Evolutionary conservation across 2,797 vertebrate species (phyloP), one percentile per base, ranked within the genome.

Genomic region (Caiman crocodilus): DNA sequence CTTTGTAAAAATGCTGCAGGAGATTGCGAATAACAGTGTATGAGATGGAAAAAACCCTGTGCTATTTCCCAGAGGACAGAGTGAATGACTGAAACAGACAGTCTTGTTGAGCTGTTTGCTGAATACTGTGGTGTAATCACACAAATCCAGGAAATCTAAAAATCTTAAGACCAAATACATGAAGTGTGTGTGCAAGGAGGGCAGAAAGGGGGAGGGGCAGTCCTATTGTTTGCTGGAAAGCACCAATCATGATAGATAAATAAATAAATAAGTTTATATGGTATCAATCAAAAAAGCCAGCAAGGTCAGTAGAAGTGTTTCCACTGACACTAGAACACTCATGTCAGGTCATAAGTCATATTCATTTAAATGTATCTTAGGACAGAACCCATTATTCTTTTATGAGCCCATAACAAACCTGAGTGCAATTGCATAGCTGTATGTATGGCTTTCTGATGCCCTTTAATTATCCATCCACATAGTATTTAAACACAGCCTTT

Each of bases 61-160:
- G 61, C 0, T 1, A 25, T 91, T 84, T 76, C 94, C 93, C 90
- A 67, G 91, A 92, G 91, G 88, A 94, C 86, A 94, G 84, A 85
- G 87, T 80, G 78, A 96, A 95, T 85, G 95, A 91, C 95, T 91
- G 84, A 93, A 94, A 80, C 90, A 94, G 94, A 91, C 78, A 91
- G 26, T 2, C 69, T 85, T 75, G 76, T 76, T 79, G 76, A 28
- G 56, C 73, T 93, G 80, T 93, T 91, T 89, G 84, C 87, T 91
- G 80, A 92, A 91, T 84, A 82, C 80, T 88, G 84, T 80, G 91
- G 82, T 92, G 86, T 88, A 95, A 87, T 85, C 92, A 91, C 67
- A 88, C 63, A 91, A 94, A 93, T 75, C 21, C 26, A 2, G 1
- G 75, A 84, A 92, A 78, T 84, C 60, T 64, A 55, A 58, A 90